phyloP scores from a whole-genome alignment of 2,797 vertebrate species.

The Lophotriccus pileatus region DNA sequence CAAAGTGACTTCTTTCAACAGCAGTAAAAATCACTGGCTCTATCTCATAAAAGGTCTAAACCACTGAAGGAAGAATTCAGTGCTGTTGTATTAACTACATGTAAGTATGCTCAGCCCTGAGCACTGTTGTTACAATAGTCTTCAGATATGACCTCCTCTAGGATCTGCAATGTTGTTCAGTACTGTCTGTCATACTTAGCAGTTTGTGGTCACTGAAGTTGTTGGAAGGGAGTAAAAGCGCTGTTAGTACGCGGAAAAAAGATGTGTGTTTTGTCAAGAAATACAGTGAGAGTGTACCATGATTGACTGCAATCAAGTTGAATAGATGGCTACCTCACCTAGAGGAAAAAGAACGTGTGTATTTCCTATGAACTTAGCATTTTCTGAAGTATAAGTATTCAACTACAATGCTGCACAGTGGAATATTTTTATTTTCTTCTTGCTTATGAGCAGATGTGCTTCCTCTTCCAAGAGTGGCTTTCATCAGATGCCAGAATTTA shows the following conservation, averaged over 20 bases:
- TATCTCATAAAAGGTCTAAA: not conserved
- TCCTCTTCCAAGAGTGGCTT: not conserved
- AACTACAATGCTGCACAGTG: not conserved
- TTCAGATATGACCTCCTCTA: not conserved
- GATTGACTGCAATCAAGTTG: not conserved
- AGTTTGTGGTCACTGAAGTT: not conserved
- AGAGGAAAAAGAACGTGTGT: not conserved
- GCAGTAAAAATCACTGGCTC: not conserved
- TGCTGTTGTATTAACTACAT: not conserved
- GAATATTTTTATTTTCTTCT: not conserved
- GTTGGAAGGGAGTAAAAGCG: not conserved
- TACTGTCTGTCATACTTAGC: not conserved
- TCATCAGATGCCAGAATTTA: not conserved
- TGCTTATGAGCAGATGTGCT: not conserved
- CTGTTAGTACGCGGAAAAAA: not conserved
- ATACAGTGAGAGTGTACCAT: not conserved
- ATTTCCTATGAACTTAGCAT: not conserved
- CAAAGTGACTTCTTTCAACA: not conserved
- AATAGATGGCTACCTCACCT: not conserved
- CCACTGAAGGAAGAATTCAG: not conserved
- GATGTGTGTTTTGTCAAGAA: not conserved
- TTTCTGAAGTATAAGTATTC: not conserved
- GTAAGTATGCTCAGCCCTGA: not conserved
- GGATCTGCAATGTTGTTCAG: fast-evolving
- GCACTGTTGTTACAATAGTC: not conserved